Conservation (phyloP, 2,797 vertebrate genomes). For the Thamnophis elegans region DNA sequence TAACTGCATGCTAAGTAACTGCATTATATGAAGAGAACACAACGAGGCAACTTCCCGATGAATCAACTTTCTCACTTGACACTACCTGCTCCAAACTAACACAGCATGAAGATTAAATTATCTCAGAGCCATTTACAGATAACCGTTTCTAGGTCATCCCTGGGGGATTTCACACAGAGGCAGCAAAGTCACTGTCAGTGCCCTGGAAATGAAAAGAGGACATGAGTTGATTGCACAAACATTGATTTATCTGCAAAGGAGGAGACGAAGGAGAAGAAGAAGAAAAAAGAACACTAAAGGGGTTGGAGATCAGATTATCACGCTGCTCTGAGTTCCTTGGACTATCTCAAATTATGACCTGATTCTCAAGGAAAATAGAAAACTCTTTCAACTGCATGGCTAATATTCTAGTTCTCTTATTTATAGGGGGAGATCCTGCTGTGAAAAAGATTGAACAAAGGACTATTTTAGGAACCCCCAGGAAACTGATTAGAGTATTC, state of each 20-base stretch:
- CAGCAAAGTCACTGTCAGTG: neutral
- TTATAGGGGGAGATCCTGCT: neutral
- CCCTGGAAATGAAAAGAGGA: conserved; percentile 22
- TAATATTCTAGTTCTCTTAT: neutral
- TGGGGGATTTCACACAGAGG: neutral
- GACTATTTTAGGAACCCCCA: neutral
- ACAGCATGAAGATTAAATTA: conserved; percentile 57
- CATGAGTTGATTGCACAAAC: conserved; percentile 29
- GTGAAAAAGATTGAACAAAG: neutral
- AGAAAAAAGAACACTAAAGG: neutral
- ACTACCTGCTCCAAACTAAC: conserved; percentile 56
- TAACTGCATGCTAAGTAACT: conserved; percentile 18
- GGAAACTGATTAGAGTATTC: neutral
- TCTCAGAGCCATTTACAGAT: conserved; percentile 45
- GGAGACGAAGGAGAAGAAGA: neutral
- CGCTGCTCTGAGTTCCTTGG: neutral
- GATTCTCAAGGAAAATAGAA: neutral
- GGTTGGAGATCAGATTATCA: neutral
- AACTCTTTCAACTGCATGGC: neutral
- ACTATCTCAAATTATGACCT: neutral
- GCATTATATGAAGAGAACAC: conserved; percentile 18
- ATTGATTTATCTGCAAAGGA: conserved; percentile 26
- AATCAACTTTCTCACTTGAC: conserved; percentile 30
- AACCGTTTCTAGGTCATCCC: conserved; percentile 43
- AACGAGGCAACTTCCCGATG: conserved; percentile 34